These are phyloP conservation scores for Venustoraphidia nigricollis DNA, from an alignment of 2,888 invertebrate species.

Conservation along the genomic window DNA sequence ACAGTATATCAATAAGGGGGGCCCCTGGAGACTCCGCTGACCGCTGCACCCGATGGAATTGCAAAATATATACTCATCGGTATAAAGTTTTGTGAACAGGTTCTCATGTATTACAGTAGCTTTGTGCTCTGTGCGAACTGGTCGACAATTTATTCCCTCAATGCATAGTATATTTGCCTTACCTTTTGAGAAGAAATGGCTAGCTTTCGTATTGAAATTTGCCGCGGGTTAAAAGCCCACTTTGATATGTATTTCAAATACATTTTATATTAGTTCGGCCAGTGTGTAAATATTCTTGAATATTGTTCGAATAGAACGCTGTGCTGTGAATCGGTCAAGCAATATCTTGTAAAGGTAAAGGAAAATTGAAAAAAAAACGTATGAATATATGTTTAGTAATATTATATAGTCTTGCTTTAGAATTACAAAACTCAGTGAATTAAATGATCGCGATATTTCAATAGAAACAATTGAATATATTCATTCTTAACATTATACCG, in stretches of 20 bases:
- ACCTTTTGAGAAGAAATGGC: conserved; percentile 19
- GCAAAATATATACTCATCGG: conserved; percentile 23
- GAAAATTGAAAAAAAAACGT: too few species aligned
- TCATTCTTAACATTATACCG: neutral
- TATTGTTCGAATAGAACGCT: too few species aligned
- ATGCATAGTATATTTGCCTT: conserved; percentile 25
- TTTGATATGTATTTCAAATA: conserved; percentile 24
- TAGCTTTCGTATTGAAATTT: conserved; percentile 22
- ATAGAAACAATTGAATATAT: neutral
- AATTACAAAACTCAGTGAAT: too few species aligned
- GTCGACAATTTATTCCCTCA: conserved; percentile 19
- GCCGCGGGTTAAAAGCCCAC: conserved; percentile 18
- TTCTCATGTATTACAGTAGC: too few species aligned
- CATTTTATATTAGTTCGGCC: conserved; percentile 15
- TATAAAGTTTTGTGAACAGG: too few species aligned
- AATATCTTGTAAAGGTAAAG: too few species aligned
- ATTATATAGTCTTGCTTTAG: too few species aligned
- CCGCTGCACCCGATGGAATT: conserved; percentile 25
- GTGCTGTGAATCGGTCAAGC: too few species aligned
- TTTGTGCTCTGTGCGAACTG: neutral
- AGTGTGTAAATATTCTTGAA: neutral
- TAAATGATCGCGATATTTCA: too few species aligned
- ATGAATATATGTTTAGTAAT: too few species aligned
- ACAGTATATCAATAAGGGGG: conserved; percentile 32
- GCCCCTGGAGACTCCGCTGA: conserved; percentile 23